Evolutionary conservation across 2,888 invertebrate genomes (phyloP).

Genomic region (Meiosimyza platycephala): DNA sequence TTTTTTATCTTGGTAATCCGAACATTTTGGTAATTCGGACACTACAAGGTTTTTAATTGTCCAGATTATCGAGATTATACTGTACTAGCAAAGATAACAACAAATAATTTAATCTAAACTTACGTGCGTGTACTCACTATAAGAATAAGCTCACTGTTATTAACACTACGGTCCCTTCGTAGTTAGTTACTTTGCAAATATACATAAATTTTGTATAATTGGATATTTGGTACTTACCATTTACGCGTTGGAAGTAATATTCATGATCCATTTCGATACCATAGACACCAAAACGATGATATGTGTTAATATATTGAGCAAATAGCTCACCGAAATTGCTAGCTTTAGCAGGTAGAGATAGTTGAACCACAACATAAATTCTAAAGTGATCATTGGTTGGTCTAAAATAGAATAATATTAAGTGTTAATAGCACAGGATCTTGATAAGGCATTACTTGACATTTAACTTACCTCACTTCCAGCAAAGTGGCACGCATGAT

Average conservation of each 20-base stretch:
- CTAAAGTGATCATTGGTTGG: slow-evolving; percentile 55
- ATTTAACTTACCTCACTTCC: slow-evolving; percentile 54
- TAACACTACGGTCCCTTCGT: no score
- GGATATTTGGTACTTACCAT: slow-evolving; percentile 54
- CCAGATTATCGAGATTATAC: no score
- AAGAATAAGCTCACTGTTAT: no score
- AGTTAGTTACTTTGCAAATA: no score
- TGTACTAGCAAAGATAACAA: no score
- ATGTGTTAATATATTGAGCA: slow-evolving; percentile 46
- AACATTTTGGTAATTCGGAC: no score
- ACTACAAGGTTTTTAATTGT: no score
- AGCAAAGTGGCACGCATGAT: slow-evolving; percentile 51
- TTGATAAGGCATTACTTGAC: neutral
- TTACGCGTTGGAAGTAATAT: slow-evolving; percentile 52
- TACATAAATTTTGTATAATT: neutral
- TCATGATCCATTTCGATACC: slow-evolving; percentile 53
- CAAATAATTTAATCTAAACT: no score
- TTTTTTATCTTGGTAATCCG: no score
- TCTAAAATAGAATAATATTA: slow-evolving; percentile 43
- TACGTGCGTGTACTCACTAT: no score
- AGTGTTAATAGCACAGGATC: neutral
- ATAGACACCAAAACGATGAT: slow-evolving; percentile 49
- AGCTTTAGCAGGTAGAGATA: slow-evolving; percentile 53
- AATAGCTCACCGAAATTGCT: slow-evolving; percentile 49
- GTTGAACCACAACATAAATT: slow-evolving; percentile 53